Evolutionary conservation across 2,797 vertebrate species (phyloP), one percentile per base, ranked within the genome.

Genomic region (Rhinatrema bivittatum): DNA sequence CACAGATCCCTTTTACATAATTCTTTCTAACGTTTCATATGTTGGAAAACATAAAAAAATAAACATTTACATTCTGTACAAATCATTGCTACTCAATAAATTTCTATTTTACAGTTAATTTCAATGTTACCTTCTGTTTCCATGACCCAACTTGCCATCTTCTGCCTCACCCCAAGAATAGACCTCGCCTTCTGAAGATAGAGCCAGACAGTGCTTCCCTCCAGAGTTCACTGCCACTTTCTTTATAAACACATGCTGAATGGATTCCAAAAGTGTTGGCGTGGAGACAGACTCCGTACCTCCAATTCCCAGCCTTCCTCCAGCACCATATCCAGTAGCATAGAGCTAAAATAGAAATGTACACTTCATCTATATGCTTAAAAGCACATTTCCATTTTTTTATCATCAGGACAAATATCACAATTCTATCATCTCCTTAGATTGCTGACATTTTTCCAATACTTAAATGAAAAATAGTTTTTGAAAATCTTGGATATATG

Each of bases 91-190:
- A n/a, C n/a, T n/a, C n/a, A n/a, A n/a, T n/a, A n/a, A n/a, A n/a
- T n/a, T n/a, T n/a, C n/a, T n/a, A n/a, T n/a, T n/a, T n/a, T n/a
- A n/a, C n/a, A n/a, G n/a, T n/a, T n/a, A n/a, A n/a, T n/a, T n/a
- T 9, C 3, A 29, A 36, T 4, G 59, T 22, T 49, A 92, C 96
- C 96, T 99, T 76, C 96, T 77, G 74, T 95, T 99, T 36, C 96
- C 93, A 25, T 99, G 96, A 18, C 95, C 96, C 7, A 99, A 77
- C 57, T 99, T 99, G 20, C 96, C 94, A 36, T 99, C 96, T 71
- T 99, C 96, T 2, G 95, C 95, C 47, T 99, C 96, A 16, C 96
- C 96, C 96, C 96, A 99, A 2, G 95, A 97, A 73, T 98, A 99
- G 17, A 99, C 92, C 56, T 98, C 96, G 26, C 96, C 96, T 56